Evolutionary conservation across 2,888 invertebrate species (phyloP).

Genomic region (Yponomeuta malinellus): DNA sequence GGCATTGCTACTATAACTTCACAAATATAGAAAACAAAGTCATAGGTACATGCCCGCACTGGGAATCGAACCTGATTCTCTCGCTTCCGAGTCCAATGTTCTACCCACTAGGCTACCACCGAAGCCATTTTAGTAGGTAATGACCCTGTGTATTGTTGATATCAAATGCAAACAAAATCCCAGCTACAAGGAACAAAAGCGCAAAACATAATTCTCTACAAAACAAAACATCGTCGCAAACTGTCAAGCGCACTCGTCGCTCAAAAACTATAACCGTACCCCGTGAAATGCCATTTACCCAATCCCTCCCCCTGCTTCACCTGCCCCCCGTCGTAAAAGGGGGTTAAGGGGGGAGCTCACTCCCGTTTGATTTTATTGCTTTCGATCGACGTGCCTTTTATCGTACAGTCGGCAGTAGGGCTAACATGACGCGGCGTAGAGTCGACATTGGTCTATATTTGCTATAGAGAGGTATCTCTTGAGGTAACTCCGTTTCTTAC

Average conservation of each 20-base stretch:
- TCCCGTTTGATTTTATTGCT: constrained; percentile 52
- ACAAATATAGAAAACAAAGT: no score
- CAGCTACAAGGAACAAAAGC: neutral
- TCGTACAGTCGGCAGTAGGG: constrained; percentile 18
- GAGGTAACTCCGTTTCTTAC: no score
- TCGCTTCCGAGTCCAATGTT: no score
- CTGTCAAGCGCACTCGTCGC: constrained; percentile 3
- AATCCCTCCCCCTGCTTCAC: neutral
- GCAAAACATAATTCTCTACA: neutral
- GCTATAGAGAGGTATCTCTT: neutral
- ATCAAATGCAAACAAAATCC: no score
- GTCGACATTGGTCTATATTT: constrained; percentile 3
- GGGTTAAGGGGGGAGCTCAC: constrained; percentile 27
- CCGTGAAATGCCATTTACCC: constrained; percentile 7
- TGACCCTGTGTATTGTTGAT: no score
- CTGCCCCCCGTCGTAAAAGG: neutral
- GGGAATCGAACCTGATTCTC: no score
- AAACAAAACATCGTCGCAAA: neutral
- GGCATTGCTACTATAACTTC: no score
- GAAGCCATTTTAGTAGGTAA: no score
- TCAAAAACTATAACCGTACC: constrained; percentile 8
- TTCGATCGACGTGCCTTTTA: constrained; percentile 32
- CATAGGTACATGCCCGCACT: no score
- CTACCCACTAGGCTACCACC: no score
- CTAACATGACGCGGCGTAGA: constrained; percentile 13